Conservation (phyloP, 1,140 invertebrate species). For the Tetramorium alpestre region DNA sequence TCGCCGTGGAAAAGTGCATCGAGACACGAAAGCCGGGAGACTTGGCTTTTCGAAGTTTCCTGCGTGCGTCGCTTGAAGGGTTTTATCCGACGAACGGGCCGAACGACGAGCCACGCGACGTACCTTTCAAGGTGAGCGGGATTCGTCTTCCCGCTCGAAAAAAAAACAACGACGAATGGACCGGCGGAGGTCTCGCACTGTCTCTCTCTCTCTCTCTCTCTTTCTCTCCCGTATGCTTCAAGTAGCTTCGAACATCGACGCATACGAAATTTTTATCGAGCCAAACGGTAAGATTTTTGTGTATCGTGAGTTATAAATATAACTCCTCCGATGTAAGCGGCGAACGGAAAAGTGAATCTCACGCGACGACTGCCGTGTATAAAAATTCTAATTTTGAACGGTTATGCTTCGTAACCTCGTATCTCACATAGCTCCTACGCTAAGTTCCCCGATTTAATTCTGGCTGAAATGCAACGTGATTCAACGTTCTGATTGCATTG, state of each 20-base stretch:
- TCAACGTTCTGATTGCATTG: constrained; percentile 55
- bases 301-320: background rate
- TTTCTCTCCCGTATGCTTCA: constrained; percentile 13
- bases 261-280: constrained; percentile 15
- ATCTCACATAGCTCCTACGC: constrained; percentile 4
- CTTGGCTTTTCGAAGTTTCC: constrained; percentile 68
- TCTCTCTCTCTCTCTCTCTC: constrained; percentile 17
- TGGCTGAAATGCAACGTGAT: constrained; percentile 32
- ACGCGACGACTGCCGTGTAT: background rate
- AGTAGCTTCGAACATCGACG: constrained; percentile 41
- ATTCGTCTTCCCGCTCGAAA: constrained; percentile 71
- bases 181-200: constrained; percentile 56
- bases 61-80: constrained; percentile 64
- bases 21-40: constrained; percentile 8
- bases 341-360: constrained; percentile 2
- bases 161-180: constrained; percentile 67
- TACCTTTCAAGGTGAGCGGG: constrained; percentile 76
- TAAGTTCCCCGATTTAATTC: constrained; percentile 29
- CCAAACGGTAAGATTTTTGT: constrained; percentile 39
- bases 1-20: constrained; percentile 26
- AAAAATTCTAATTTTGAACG: background rate
- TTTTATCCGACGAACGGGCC: constrained; percentile 62
- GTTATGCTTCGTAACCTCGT: constrained; percentile 9
- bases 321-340: background rate
- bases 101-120: constrained; percentile 74